These are phyloP conservation scores for Pseudomyrmex gracilis DNA, from an alignment of 1,140 invertebrate genomes.

Conservation along the genomic window DNA sequence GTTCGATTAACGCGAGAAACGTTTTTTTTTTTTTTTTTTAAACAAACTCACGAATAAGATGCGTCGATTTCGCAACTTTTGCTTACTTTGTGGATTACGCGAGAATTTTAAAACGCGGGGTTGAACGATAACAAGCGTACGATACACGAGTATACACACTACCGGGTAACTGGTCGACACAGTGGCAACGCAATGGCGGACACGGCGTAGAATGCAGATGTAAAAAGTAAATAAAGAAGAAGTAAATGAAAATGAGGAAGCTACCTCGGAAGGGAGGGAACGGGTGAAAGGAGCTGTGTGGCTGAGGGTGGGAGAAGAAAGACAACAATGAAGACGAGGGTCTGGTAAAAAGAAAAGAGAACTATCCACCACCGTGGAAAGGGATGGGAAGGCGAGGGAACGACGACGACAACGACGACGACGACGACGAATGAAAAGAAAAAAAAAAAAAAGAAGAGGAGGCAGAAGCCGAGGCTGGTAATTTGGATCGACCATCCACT, in stretches of 20 bases:
- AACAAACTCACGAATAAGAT: constrained; percentile 2
- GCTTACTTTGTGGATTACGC: constrained; percentile 1
- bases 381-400: not conserved
- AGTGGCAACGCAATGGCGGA: constrained; percentile 2
- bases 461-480: constrained; percentile 42
- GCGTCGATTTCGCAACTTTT: constrained; percentile 1
- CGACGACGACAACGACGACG: not conserved
- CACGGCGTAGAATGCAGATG: constrained; percentile 51
- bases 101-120: not conserved
- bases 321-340: constrained; percentile 59
- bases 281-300: constrained; percentile 41
- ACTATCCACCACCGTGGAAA: constrained; percentile 1
- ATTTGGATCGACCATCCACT: constrained; percentile 63
- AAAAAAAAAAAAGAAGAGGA: constrained; percentile 6
- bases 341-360: constrained; percentile 40
- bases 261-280: constrained; percentile 5
- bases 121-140: not conserved
- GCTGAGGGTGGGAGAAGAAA: constrained; percentile 44
- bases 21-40: too few relatives aligned
- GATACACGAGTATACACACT: not conserved
- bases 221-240: constrained; percentile 58
- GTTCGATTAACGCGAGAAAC: not conserved
- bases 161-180: too few relatives aligned
- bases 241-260: constrained; percentile 59
- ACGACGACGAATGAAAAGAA: constrained; percentile 38